A percentile compares a stretch with the other conserved stretches of the same genome.
Conservation (phyloP, 2,888 invertebrate species). For the Drosophila mimica region DNA sequence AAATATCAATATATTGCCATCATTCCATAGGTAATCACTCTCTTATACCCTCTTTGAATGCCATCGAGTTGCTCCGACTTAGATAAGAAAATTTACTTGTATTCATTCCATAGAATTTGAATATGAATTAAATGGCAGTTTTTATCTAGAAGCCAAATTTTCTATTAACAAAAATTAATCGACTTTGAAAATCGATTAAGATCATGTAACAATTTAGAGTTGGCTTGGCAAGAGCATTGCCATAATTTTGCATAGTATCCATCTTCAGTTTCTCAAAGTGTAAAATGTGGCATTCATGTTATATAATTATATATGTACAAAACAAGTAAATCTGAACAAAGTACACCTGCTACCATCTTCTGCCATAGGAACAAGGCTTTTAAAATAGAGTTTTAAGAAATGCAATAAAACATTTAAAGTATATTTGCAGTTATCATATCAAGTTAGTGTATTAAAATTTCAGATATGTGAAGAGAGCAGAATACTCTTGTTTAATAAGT, state of each 20-base stretch:
- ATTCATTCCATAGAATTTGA: background rate
- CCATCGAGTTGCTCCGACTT: background rate
- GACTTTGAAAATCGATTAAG: background rate
- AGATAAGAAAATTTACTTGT: too few relatives aligned
- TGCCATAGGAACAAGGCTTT: background rate
- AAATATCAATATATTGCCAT: conserved; percentile 15
- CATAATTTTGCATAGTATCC: background rate
- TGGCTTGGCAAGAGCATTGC: background rate
- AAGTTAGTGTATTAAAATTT: conserved; percentile 25
- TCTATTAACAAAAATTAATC: background rate
- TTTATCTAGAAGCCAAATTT: background rate
- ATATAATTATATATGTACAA: background rate
- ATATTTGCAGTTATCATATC: too few relatives aligned
- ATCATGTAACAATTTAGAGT: background rate
- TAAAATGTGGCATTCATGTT: background rate
- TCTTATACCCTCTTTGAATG: background rate
- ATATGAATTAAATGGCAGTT: background rate
- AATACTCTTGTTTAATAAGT: conserved; percentile 68
- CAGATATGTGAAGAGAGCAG: background rate
- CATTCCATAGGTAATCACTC: conserved; percentile 18
- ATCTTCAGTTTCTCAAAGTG: background rate
- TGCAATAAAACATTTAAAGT: background rate
- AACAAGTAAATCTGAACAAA: background rate
- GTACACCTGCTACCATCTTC: background rate
- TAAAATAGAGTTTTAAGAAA: background rate